These are phyloP conservation scores for Alviniconcha strummeri DNA, from an alignment of 2,888 invertebrate species.

Conservation along the genomic window DNA sequence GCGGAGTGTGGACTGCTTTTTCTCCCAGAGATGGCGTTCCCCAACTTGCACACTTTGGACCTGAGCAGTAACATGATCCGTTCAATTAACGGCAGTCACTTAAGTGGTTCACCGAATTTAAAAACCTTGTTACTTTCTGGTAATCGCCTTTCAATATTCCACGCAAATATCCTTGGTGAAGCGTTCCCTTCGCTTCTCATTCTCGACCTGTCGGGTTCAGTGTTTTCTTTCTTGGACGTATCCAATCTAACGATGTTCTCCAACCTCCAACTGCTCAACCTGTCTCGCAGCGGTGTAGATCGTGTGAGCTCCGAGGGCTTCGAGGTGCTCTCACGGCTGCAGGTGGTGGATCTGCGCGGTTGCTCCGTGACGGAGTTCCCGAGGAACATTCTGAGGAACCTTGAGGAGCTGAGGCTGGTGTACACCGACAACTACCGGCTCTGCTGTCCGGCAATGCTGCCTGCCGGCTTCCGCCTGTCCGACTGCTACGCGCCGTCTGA, in stretches of 20 bases:
- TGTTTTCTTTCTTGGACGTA: background rate
- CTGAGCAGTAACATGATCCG: background rate
- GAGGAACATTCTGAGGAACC: background rate
- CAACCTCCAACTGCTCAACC: background rate
- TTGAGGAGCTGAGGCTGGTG: background rate
- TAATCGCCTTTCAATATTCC: constrained; percentile 14
- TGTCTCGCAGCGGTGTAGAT: constrained; percentile 20
- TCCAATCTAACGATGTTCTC: background rate
- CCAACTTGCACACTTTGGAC: constrained; percentile 1
- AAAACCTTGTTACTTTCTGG: constrained; percentile 11
- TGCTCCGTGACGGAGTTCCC: constrained; percentile 9
- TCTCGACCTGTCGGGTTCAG: constrained; percentile 12
- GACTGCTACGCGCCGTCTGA: constrained; percentile 18
- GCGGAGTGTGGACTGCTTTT: background rate
- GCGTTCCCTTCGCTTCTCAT: background rate
- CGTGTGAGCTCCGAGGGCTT: background rate
- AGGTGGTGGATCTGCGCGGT: constrained; percentile 9
- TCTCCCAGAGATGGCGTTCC: background rate
- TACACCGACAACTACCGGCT: constrained; percentile 27
- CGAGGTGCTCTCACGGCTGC: constrained; percentile 7
- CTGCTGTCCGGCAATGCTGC: constrained; percentile 20
- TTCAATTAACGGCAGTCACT: background rate
- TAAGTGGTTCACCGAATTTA: background rate
- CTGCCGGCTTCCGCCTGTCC: background rate
- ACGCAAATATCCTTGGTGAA: background rate